A percentile compares a stretch with the other conserved stretches of the same genome.
Evolutionary conservation across 2,113 vertebrate genomes (phyloP).

Genomic region (Ailurus styani): DNA sequence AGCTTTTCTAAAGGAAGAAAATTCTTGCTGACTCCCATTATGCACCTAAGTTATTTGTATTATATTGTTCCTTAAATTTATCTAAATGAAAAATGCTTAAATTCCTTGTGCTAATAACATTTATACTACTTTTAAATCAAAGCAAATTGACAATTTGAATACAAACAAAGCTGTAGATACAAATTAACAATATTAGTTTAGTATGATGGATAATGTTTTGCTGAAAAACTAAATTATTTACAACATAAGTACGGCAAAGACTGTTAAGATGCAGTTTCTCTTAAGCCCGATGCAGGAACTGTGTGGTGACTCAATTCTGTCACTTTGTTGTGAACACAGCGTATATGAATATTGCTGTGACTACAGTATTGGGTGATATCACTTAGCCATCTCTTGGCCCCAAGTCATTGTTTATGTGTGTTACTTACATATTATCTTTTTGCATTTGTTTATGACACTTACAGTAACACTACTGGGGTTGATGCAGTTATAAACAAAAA

Average conservation of each 20-base stretch:
- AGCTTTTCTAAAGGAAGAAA: neutral
- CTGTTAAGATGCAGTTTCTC: neutral
- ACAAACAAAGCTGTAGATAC: neutral
- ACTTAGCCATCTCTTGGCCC: neutral
- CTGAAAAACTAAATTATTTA: neutral
- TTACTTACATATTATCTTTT: neutral
- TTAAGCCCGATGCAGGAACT: neutral
- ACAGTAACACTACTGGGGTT: neutral
- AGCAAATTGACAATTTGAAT: neutral
- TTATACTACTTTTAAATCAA: neutral
- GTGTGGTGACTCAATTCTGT: neutral
- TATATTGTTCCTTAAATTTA: conserved; percentile 17
- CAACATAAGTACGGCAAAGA: neutral
- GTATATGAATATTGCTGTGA: neutral
- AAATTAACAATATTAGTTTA: neutral
- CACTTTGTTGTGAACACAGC: neutral
- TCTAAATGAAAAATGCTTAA: neutral
- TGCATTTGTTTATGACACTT: neutral
- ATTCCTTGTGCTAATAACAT: neutral
- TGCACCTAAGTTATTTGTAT: neutral
- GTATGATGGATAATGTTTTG: neutral
- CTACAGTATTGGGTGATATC: neutral
- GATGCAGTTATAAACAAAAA: neutral
- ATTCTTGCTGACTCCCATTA: neutral
- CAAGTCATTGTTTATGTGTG: neutral